A percentile compares a stretch with the other conserved stretches of the same genome.
Conservation (phyloP, 1,140 invertebrate genomes). For the Prorops nasuta region DNA sequence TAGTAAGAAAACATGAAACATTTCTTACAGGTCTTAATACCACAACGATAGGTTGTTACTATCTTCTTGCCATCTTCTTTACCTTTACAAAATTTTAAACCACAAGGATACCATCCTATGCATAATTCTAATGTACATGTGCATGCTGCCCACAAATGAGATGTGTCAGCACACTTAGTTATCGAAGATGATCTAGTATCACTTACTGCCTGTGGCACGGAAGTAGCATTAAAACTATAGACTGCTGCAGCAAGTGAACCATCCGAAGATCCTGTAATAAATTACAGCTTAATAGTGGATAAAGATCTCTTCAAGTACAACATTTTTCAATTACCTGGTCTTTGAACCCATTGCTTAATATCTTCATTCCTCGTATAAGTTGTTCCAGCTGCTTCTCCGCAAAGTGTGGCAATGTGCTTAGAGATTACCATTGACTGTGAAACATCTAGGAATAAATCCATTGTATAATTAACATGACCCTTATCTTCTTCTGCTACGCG, state of each 20-base stretch:
- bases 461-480: conserved; percentile 74
- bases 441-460: conserved; percentile 77
- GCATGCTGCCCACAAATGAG: conserved; percentile 69
- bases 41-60: conserved; percentile 77
- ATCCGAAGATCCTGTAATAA: conserved; percentile 61
- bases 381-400: conserved; percentile 71
- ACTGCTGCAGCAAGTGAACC: conserved; percentile 58
- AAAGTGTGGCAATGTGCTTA: conserved; percentile 71
- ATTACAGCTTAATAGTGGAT: conserved; percentile 13
- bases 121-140: conserved; percentile 80
- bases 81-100: conserved; percentile 90
- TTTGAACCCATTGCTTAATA: conserved; percentile 72
- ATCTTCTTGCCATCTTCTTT: conserved; percentile 60
- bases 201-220: conserved; percentile 33
- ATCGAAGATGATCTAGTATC: conserved; percentile 37
- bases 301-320: conserved; percentile 22
- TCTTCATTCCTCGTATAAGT: conserved; percentile 79
- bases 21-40: conserved; percentile 91
- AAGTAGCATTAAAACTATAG: conserved; percentile 58
- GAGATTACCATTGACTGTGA: conserved; percentile 70
- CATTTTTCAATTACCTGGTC: conserved; percentile 63
- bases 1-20: conserved; percentile 85
- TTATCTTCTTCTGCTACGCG: conserved; percentile 86
- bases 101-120: conserved; percentile 85
- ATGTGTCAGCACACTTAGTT: conserved; percentile 63